Base-by-base conservation (phyloP, 2,797 vertebrate genomes). In the Amblyopsis hoosieri region DNA sequence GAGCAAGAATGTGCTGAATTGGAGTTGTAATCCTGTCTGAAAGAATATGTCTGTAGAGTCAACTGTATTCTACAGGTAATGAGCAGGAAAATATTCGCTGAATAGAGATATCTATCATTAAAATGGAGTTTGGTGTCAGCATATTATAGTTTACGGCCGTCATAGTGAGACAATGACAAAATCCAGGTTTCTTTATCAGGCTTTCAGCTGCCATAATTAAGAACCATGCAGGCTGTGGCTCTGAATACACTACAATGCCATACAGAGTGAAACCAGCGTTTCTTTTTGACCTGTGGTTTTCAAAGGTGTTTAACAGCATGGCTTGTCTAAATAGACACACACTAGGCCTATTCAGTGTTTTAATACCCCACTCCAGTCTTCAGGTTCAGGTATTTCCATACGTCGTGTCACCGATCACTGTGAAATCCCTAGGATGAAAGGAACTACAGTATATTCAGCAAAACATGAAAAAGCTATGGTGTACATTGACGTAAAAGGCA, bases 21-120 rank as follows among this genome's bases (percentile, higher is more conserved):
- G 46, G 47, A 56, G 54, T 47, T 67, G 14, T 56, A 62, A 68
- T 79, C 64, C 64, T 60, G 63, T 58, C 58, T 60, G 47, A 63
- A 45, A 55, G 45, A 13, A 49, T 48, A 37, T 48, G 23, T 49
- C 58, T 8, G 64, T 53, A 37, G 57, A 62, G 64, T 70, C 57
- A 66, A 64, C 29, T 3, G 74, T 66, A 62, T 74, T 74, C 66
- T 56, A 66, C 69, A 82, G 78, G 74, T 86, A 87, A 87, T 80
- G 74, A 87, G 72, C 63, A 63, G 62, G 67, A 67, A 75, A 73
- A 71, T 81, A 79, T 84, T 78, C 76, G 78, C 82, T 82, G 79
- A 83, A 72, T 62, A 45, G 63, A 82, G 75, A 83, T 69, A 79
- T 82, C 65, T 83, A 74, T 86, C 79, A 78, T 66, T 75, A 69